phyloP scores from a whole-genome alignment of 2,797 vertebrate genomes.

The Sebastes glaucus region DNA sequence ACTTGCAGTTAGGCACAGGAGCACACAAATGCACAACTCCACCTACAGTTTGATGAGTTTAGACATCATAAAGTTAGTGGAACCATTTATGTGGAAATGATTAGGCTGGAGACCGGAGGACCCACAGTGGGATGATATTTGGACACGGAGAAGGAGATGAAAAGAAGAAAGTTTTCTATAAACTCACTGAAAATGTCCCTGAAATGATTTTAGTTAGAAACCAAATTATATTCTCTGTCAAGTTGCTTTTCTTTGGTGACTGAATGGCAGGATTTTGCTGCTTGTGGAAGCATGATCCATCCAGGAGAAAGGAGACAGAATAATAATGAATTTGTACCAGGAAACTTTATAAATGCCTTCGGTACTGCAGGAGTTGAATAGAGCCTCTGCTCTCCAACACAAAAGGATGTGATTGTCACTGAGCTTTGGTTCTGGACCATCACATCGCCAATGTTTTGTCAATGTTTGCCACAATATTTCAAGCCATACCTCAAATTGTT shows the following conservation, averaged over 20 bases:
- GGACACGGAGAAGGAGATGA: background rate
- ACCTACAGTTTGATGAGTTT: background rate
- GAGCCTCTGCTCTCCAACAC: background rate
- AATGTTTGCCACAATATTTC: background rate
- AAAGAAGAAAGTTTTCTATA: background rate
- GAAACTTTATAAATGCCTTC: background rate
- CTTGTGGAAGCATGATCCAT: background rate
- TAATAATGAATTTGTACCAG: conserved; percentile 1
- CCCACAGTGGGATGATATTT: background rate
- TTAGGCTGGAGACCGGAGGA: background rate
- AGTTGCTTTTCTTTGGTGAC: background rate
- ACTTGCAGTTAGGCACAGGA: background rate
- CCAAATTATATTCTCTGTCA: background rate
- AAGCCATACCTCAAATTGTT: background rate
- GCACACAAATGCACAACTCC: background rate
- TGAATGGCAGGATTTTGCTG: background rate
- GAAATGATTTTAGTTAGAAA: background rate
- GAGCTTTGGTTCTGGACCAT: background rate
- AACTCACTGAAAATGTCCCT: background rate
- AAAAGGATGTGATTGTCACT: background rate
- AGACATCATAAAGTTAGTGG: background rate
- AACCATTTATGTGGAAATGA: background rate
- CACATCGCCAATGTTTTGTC: background rate
- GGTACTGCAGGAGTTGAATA: background rate
- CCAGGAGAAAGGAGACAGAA: background rate